phyloP scores from a whole-genome alignment of 1,140 invertebrate species.

The Calosoma granatense region DNA sequence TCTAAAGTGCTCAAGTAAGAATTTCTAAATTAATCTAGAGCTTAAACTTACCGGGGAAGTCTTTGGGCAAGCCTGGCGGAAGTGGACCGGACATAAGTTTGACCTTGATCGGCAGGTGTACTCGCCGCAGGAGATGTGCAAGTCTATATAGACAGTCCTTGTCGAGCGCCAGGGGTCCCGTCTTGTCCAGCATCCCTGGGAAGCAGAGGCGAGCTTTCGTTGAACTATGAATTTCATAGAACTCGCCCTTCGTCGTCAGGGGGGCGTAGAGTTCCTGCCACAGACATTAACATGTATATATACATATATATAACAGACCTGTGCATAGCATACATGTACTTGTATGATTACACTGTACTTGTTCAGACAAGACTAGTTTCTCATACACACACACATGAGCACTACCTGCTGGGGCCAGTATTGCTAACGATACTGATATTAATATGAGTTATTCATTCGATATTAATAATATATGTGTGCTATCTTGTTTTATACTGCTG shows the following conservation, averaged over 20 bases:
- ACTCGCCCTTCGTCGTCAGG: conserved; percentile 46
- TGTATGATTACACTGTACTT: neutral
- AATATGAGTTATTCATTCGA: too few species aligned
- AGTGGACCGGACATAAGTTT: conserved; percentile 42
- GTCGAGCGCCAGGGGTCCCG: conserved; percentile 26
- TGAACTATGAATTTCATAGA: conserved; percentile 45
- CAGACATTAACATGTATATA: conserved; percentile 23
- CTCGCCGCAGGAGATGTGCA: conserved; percentile 27
- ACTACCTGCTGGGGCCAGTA: too few species aligned
- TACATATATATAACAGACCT: neutral
- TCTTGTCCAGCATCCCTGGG: conserved; percentile 31
- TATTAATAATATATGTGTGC: too few species aligned
- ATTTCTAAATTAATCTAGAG: neutral
- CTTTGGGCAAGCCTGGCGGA: conserved; percentile 42
- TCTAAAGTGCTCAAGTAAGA: too few species aligned
- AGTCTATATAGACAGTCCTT: conserved; percentile 31
- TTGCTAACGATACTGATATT: too few species aligned
- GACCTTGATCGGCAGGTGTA: conserved; percentile 38
- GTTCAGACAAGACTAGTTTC: neutral
- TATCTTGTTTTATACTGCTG: too few species aligned
- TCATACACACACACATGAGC: too few species aligned
- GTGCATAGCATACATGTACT: neutral
- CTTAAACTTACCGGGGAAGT: conserved; percentile 37
- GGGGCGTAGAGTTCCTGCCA: conserved; percentile 49
- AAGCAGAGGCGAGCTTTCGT: conserved; percentile 35